Base-by-base conservation (phyloP, 1,140 invertebrate species). In the Eueides isabella region DNA sequence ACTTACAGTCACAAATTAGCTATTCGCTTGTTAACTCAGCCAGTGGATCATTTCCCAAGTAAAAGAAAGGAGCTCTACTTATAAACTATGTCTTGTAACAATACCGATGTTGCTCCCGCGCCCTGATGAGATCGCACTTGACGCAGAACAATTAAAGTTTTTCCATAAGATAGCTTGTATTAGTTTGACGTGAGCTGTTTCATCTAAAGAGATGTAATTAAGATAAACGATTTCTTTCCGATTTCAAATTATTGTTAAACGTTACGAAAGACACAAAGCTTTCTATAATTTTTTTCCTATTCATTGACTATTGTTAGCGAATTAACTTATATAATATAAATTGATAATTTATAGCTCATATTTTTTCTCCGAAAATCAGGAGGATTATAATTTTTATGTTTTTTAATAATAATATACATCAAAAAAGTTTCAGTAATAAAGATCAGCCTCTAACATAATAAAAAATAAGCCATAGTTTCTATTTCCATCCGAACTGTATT, bases 41-140 rank as follows among this genome's bases (percentile, higher is more conserved):
- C 77, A 72, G 66, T 81, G 85, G 76, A 81, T 85, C 75, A 86
- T 87, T 91, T 89, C 88, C 83, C 88, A 89, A 84, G 86, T 73
- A 80, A 86, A 88, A 89, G 87, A 91, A 91, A 90, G 81, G 78
- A 86, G 86, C 74, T 76, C 86, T 55, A 88, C 84, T 87, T 91
- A 78, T 75, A 80, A 87, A 86, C 79, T 71, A 74, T 85, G 81
- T 70, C 81, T 86, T 72, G 44, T 72, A 81, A 91, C 87, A 89
- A 91, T 91, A 82, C 82, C 33, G 65, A 38, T 26, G 33, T 55
- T 70, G 74, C 77, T 81, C 76, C 74, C 79, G 76, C 77, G 77
- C 75, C 41, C 55, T 71, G 74, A 77, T 82, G 79, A 66, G 75
- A 77, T 80, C 78, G 69, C 69, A 81, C 72, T 72, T 74, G 44